phyloP scores from a whole-genome alignment of 2,113 vertebrate species.

The Gobius niger region DNA sequence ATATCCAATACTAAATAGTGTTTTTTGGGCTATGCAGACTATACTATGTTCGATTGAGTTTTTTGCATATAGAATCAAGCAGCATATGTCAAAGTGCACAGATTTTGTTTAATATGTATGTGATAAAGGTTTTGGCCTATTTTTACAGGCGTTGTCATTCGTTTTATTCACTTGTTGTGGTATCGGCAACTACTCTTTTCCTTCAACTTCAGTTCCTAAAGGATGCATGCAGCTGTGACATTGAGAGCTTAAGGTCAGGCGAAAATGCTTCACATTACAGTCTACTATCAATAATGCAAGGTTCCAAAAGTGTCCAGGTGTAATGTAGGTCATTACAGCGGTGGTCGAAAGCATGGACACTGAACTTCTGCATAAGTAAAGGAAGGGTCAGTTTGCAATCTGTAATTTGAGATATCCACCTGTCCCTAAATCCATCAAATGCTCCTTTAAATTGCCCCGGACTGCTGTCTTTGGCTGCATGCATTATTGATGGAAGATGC shows the following conservation, averaged over 20 bases:
- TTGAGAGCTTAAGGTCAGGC: background rate
- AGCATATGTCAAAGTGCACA: no score
- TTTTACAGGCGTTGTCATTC: no score
- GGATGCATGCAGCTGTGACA: background rate
- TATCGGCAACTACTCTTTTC: no score
- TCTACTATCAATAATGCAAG: background rate
- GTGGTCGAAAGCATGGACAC: background rate
- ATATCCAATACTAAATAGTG: no score
- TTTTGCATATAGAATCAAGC: no score
- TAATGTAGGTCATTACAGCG: background rate
- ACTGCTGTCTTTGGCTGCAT: background rate
- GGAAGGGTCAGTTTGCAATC: background rate
- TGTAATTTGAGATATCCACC: background rate
- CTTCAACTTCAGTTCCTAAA: no score
- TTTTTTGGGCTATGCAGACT: no score
- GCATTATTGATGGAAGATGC: constrained; percentile 3
- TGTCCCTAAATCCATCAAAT: background rate
- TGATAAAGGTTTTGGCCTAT: no score
- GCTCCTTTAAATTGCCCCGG: background rate
- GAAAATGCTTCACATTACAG: constrained; percentile 1
- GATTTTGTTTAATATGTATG: no score
- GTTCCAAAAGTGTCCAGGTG: background rate
- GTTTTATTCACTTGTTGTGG: no score
- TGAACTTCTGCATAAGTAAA: background rate
- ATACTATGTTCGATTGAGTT: no score